Evolutionary conservation across 2,888 invertebrate genomes (phyloP).

Genomic region (Polydrusus pterygomalis): DNA sequence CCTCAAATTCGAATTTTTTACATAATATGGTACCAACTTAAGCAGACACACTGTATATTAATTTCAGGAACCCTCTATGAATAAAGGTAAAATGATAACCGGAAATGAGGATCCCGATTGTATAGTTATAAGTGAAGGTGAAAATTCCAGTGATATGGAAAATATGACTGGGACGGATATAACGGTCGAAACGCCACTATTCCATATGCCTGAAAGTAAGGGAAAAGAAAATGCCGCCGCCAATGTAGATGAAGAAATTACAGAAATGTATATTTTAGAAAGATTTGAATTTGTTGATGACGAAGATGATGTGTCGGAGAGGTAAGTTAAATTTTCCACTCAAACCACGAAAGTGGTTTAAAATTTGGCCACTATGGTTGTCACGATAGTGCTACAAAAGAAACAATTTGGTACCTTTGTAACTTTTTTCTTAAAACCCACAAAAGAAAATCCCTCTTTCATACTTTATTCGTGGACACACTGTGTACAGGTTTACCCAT

Average conservation of each 20-base stretch:
- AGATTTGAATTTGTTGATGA: conserved; percentile 5
- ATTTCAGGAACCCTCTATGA: not conserved
- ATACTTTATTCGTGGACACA: too few species aligned
- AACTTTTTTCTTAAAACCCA: too few species aligned
- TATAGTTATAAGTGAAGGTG: not conserved
- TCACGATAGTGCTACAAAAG: too few species aligned
- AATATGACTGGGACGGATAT: not conserved
- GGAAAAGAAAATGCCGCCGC: not conserved
- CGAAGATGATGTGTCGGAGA: not conserved
- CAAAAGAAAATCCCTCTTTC: too few species aligned
- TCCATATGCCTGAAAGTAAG: not conserved
- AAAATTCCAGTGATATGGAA: not conserved
- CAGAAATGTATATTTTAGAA: not conserved
- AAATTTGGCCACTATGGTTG: too few species aligned
- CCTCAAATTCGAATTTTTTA: too few species aligned
- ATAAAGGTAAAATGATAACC: not conserved
- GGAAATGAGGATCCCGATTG: not conserved
- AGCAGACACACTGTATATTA: too few species aligned
- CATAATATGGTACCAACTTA: too few species aligned
- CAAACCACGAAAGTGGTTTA: too few species aligned
- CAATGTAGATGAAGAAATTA: not conserved
- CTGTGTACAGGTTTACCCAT: too few species aligned
- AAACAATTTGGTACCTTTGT: too few species aligned
- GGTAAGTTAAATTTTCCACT: not conserved
- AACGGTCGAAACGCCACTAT: not conserved